Conservation (phyloP, 92 coral and sea anemone genomes). For the Palythoa grandis region DNA sequence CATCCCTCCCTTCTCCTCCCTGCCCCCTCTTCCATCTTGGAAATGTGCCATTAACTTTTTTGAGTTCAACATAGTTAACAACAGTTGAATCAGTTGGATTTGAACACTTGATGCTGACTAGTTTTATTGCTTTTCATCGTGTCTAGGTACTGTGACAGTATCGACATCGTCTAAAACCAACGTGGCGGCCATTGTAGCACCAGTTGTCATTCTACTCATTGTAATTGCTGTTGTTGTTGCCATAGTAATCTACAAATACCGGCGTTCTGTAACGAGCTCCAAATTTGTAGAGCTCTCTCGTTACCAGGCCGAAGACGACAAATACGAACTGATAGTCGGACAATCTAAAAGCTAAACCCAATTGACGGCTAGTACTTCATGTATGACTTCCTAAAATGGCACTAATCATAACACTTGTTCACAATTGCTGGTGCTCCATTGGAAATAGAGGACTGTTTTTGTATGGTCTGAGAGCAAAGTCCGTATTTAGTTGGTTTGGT, state of each 20-base stretch:
- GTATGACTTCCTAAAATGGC: not conserved
- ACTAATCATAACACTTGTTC: not conserved
- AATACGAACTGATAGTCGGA: slow-evolving; percentile 28
- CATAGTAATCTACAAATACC: slow-evolving; percentile 29
- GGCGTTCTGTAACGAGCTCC: slow-evolving; percentile 2
- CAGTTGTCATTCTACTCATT: slow-evolving; percentile 19
- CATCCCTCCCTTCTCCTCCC: too few species aligned
- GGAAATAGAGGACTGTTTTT: not conserved
- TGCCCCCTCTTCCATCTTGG: too few species aligned
- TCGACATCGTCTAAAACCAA: not conserved
- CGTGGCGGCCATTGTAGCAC: slow-evolving; percentile 39
- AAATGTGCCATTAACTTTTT: too few species aligned
- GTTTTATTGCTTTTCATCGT: too few species aligned
- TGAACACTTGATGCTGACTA: too few species aligned
- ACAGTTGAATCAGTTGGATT: too few species aligned
- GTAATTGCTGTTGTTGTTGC: slow-evolving; percentile 18
- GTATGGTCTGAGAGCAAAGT: not conserved
- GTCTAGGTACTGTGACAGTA: not conserved
- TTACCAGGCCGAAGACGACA: slow-evolving; percentile 32
- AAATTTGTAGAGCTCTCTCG: slow-evolving; percentile 24
- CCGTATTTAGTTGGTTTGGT: not conserved
- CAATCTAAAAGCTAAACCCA: not conserved
- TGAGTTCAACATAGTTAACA: too few species aligned
- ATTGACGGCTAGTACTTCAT: not conserved
- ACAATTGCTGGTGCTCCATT: not conserved